Conservation (phyloP, 2,797 vertebrate species). For the Dromococcyx pavoninus region DNA sequence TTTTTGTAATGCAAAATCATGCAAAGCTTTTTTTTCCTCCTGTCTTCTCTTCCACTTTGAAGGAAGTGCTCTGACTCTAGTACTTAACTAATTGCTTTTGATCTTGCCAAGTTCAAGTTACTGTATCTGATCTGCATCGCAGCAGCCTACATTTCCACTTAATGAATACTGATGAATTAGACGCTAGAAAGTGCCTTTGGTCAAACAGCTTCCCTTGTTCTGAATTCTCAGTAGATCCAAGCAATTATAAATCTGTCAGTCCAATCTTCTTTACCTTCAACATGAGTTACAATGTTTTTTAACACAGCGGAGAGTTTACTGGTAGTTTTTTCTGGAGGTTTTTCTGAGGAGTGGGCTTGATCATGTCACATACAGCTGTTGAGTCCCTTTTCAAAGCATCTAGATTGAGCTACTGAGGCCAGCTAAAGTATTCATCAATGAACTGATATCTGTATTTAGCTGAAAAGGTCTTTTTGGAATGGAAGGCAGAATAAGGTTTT, state of each 20-base stretch:
- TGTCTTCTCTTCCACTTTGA: neutral
- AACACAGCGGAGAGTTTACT: neutral
- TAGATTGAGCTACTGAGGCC: neutral
- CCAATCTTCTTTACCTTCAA: neutral
- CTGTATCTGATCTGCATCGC: neutral
- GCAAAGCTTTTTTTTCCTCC: neutral
- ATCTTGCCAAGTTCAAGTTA: conserved; percentile 18
- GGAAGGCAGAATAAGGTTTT: neutral
- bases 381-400: neutral
- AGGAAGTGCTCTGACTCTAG: neutral
- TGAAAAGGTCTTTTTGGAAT: neutral
- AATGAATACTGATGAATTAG: conserved; percentile 13
- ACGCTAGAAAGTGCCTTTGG: neutral
- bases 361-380: neutral
- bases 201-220: neutral
- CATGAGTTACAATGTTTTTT: neutral
- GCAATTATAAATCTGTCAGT: conserved; percentile 14
- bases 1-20: neutral
- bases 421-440: neutral
- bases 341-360: neutral
- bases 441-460: neutral
- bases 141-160: conserved; percentile 3
- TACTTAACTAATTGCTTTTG: conserved; percentile 8
- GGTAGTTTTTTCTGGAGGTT: neutral
- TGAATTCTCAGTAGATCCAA: neutral